These are phyloP conservation scores for Peromyscus californicus DNA, from an alignment of 2,113 vertebrate species.

Conservation along the genomic window DNA sequence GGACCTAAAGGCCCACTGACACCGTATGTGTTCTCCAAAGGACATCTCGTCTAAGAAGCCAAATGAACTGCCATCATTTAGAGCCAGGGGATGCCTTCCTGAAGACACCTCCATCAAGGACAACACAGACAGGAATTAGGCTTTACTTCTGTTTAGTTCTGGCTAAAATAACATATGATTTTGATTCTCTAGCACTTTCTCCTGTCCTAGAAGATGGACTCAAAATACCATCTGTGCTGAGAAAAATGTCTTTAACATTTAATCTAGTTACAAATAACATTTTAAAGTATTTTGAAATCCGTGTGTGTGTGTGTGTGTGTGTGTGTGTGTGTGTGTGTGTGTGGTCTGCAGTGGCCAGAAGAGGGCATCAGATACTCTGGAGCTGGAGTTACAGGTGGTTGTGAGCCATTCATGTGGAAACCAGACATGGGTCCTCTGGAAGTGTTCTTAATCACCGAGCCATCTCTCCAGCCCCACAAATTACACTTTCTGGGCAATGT, in stretches of 20 bases:
- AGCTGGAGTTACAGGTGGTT: not conserved
- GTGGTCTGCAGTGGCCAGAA: not conserved
- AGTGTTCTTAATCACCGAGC: not conserved
- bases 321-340: fast-evolving
- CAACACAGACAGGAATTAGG: not conserved
- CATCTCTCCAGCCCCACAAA: not conserved
- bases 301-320: not conserved
- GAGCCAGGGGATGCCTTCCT: not conserved
- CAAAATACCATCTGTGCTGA: not conserved
- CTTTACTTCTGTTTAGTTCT: not conserved
- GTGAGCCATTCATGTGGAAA: not conserved
- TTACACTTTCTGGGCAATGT: not conserved
- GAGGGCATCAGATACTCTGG: not conserved
- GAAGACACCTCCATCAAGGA: not conserved
- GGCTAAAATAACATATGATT: not conserved
- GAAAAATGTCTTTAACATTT: not conserved
- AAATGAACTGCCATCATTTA: not conserved
- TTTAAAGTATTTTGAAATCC: not conserved
- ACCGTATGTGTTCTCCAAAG: not conserved
- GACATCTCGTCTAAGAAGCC: not conserved
- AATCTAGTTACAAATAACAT: not conserved
- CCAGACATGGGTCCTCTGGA: not conserved
- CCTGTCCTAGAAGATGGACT: not conserved
- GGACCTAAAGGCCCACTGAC: not conserved
- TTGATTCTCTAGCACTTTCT: not conserved